Conservation (phyloP, 1,140 invertebrate species). For the Zophobas atratus region DNA sequence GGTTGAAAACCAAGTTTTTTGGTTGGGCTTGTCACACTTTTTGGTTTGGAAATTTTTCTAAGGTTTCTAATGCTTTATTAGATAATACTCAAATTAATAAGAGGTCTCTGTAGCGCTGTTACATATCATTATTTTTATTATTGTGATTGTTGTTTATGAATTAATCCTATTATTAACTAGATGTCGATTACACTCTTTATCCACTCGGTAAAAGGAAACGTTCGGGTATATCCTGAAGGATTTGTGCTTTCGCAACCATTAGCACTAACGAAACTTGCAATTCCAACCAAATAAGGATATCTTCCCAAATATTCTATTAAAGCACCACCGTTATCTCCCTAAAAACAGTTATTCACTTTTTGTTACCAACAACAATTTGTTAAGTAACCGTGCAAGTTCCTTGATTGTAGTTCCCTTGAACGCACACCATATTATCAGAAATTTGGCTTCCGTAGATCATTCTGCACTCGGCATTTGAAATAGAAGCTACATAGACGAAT, state of each 20-base stretch:
- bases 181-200: background rate
- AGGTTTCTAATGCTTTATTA: no score
- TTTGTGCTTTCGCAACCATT: background rate
- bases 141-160: no score
- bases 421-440: slow-evolving; percentile 6
- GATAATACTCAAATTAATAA: no score
- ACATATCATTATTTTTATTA: no score
- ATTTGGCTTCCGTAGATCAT: slow-evolving; percentile 12
- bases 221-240: background rate
- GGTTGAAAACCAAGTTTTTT: no score
- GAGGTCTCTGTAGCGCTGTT: no score
- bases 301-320: background rate
- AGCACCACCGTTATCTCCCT: slow-evolving; percentile 3
- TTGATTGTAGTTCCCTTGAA: background rate
- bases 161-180: background rate
- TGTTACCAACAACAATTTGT: background rate
- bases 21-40: no score
- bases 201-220: slow-evolving; percentile 1
- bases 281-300: background rate
- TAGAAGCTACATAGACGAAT: background rate
- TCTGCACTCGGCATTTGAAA: slow-evolving; percentile 1
- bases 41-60: no score
- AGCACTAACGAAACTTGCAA: background rate
- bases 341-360: background rate
- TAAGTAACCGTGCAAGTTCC: background rate